Evolutionary conservation across 2,888 invertebrate genomes (phyloP), one percentile per base, ranked within the genome.

Genomic region (Drosophila phalerata): DNA sequence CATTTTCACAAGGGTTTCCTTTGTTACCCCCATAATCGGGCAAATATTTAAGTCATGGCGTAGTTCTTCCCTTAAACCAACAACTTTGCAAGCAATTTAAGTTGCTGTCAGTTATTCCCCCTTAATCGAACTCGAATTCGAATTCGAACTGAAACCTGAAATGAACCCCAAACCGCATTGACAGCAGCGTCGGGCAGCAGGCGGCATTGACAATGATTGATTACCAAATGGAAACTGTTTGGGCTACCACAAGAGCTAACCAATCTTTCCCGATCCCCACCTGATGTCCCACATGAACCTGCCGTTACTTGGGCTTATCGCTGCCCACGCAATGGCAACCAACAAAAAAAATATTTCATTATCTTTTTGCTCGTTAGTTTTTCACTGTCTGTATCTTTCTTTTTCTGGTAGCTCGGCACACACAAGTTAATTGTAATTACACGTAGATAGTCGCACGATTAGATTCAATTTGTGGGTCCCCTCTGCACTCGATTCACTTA

Each of bases 151-250:
- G 17, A 40, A 17, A 19, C 19, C 32, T 11, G 11, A 17, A 30
- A 13, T 42, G 42, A 65, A 67, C 69, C 80, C 69, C 52, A 72
- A 74, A 77, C 83, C 86, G 72, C 88, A 90, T 87, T 89, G 88
- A 90, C 90, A 89, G 81, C 74, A 38, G 15, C n/a, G 74, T 47
- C 63, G 58, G 76, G 56, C 61, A 67, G 63, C 75, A 63, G 75
- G 42, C 75, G 81, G 81, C 85, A 88, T 87, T 91, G 90, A 90
- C 91, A 90, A 89, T 90, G 90, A 90, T 90, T 91, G 91, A 90
- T 90, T 90, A 90, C 87, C 72, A 79, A 69, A 74, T 73, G 84
- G 74, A 77, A 79, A 88, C 86, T 77, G 77, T 74, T 61, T 62
- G 76, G 70, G 67, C 69, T 73, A 75, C 73, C 76, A 71, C 82